phyloP scores from a whole-genome alignment of 92 coral and sea anemone species.

The Montipora capitata region DNA sequence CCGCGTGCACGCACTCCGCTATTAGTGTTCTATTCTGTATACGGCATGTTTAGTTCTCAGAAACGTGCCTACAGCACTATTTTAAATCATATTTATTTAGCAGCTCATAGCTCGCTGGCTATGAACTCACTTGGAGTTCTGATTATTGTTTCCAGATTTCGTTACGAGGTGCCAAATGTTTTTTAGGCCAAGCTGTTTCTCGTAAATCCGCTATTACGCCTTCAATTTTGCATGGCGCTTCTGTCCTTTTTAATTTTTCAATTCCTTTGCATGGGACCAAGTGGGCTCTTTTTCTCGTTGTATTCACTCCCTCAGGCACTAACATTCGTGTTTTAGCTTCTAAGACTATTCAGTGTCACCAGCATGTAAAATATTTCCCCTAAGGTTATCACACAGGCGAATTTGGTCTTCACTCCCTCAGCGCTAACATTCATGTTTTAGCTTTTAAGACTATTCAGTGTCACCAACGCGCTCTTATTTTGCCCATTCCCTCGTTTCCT shows the following conservation, averaged over 20 bases:
- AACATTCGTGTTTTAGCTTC: background rate
- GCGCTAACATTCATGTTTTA: background rate
- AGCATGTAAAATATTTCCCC: background rate
- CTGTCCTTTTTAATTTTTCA: background rate
- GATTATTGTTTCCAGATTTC: background rate
- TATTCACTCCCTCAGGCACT: background rate
- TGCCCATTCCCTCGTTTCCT: background rate
- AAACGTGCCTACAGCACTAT: slow-evolving; percentile 35
- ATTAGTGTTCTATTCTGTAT: background rate
- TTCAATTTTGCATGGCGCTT: slow-evolving; percentile 11
- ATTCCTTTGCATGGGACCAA: background rate
- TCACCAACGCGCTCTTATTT: background rate
- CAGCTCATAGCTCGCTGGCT: background rate
- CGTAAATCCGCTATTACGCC: slow-evolving; percentile 10
- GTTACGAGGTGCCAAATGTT: background rate
- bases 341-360: background rate
- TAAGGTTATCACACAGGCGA: slow-evolving; percentile 1
- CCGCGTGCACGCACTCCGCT: no score
- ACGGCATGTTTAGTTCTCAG: slow-evolving; percentile 8
- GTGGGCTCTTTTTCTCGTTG: background rate
- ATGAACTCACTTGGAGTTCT: slow-evolving; percentile 2
- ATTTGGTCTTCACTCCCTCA: slow-evolving; percentile 4
- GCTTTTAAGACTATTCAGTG: background rate
- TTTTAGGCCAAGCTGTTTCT: slow-evolving; percentile 13
- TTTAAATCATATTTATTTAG: slow-evolving; percentile 10